phyloP scores from a whole-genome alignment of 2,113 vertebrate species.

The Gymnobelideus leadbeateri region DNA sequence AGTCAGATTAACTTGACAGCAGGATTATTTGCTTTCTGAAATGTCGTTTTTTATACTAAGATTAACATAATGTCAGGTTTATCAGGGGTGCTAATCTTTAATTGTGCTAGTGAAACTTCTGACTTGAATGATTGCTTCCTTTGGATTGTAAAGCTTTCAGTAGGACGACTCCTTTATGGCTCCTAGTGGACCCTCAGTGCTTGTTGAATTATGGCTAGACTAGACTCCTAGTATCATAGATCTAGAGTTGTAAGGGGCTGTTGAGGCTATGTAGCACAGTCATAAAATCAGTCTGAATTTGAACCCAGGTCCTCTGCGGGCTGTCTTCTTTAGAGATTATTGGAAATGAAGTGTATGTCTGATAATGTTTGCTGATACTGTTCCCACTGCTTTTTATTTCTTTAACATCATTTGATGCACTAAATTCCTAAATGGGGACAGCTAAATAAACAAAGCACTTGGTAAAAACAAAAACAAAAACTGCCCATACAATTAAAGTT shows the following conservation, averaged over 20 bases:
- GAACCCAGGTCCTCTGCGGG: not conserved
- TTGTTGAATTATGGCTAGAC: not conserved
- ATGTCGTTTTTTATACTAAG: not conserved
- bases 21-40: not conserved
- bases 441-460: constrained; percentile 47
- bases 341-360: not conserved
- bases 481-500: constrained; percentile 4
- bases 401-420: constrained; percentile 38
- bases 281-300: not conserved
- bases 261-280: not conserved
- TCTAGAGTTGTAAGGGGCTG: not conserved
- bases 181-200: not conserved
- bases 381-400: constrained; percentile 38
- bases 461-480: constrained; percentile 27
- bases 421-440: constrained; percentile 42
- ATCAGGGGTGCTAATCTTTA: not conserved
- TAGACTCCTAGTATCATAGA: not conserved
- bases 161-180: not conserved
- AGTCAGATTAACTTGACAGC: not conserved
- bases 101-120: not conserved
- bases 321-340: not conserved
- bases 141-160: not conserved
- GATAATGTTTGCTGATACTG: not conserved
- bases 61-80: not conserved
- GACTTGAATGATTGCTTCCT: not conserved